Conservation (phyloP, 2,797 vertebrate species). For the Chloroceryle amazona region DNA sequence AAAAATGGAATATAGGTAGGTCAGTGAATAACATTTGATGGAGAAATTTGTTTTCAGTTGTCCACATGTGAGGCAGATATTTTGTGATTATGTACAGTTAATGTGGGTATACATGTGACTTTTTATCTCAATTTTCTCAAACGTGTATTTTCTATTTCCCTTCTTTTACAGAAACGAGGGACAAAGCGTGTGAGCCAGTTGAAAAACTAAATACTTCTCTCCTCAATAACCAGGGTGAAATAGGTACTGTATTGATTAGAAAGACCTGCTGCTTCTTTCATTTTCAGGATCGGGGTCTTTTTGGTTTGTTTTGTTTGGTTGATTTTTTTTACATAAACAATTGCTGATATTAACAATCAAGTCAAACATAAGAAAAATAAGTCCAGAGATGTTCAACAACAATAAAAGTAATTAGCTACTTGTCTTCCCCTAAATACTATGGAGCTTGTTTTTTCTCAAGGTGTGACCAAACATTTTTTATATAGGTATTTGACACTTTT, state of each 20-base stretch:
- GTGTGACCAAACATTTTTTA: background rate
- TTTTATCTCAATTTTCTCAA: background rate
- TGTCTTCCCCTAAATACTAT: background rate
- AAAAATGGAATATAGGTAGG: background rate
- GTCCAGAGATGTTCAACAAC: background rate
- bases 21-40: background rate
- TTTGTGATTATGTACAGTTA: background rate
- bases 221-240: conserved; percentile 34
- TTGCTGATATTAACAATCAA: background rate
- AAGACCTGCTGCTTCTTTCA: background rate
- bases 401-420: background rate
- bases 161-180: conserved; percentile 62
- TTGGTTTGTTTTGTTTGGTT: background rate
- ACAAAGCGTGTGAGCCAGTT: conserved; percentile 44
- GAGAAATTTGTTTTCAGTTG: background rate
- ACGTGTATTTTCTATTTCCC: background rate
- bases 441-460: background rate
- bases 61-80: background rate
- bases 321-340: background rate
- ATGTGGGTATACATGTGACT: rapidly evolving
- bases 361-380: background rate
- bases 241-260: conserved; percentile 52
- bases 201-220: conserved; percentile 50
- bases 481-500: background rate
- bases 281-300: background rate